Evolutionary conservation across 2,888 invertebrate genomes (phyloP), one percentile per base, ranked within the genome.

Genomic region (Cyclophora albipunctata): DNA sequence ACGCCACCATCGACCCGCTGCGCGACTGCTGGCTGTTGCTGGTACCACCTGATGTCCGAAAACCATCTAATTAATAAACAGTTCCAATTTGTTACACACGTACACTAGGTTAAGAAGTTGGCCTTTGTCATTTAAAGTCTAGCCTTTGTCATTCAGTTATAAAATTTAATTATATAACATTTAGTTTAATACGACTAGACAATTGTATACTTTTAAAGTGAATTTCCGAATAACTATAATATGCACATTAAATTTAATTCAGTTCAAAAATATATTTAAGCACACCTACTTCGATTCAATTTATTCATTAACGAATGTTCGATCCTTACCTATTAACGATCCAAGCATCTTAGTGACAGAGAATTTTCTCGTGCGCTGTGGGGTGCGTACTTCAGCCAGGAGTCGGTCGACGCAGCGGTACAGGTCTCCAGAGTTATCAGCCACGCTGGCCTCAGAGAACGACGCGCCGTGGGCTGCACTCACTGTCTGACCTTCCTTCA

Each of bases 341-440:
- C 93, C 94, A 55, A 95, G 91, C 94, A 95, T 94, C 80, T 94
- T 94, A 37, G 93, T 93, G 42, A 94, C 93, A 51, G 93, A 93
- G 81, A 94, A 94, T 76, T 94, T 94, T 60, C 93, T 84, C 60
- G 92, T 90, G 64, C 93, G 91, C 64, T 91, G 90, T 40, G 91
- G 88, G 33, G 87, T 89, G 54, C 92, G 90, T 53, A 93, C 92
- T 69, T 94, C 93, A 54, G 91, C 90, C 37, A 94, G 85, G 34
- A 94, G 80, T 45, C 90, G 84, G 72, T 94, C 94, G 66, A 95
- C 93, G 51, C 93, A 92, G 46, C 93, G 90, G 78, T 93, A 93
- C 45, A 95, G 91, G 63, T 92, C 92, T 7, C 92, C 91, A 34
- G 92, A 93, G 79, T 94, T 94, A 76, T 95, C 94, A 0, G 94